Conservation (phyloP, 2,113 vertebrate genomes). For the Apaloderma vittatum region DNA sequence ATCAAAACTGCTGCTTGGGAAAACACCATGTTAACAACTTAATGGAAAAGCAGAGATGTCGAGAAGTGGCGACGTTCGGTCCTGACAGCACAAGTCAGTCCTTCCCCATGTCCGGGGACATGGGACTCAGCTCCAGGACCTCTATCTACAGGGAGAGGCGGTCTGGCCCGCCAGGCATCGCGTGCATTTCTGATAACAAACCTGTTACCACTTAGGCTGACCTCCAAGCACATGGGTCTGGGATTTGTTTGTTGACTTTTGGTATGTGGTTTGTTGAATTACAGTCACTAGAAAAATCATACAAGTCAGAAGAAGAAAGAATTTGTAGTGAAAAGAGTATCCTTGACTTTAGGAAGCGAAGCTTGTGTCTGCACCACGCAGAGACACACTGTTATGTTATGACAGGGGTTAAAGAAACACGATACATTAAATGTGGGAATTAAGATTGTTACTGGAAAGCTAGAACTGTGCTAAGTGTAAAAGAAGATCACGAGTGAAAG, state of each 20-base stretch:
- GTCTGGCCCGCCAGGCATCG: background rate
- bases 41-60: background rate
- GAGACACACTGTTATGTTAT: background rate
- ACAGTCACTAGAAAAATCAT: background rate
- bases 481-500: background rate
- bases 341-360: background rate
- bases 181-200: constrained; percentile 5
- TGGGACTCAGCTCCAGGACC: background rate
- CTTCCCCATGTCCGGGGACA: background rate
- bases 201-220: background rate
- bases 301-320: background rate
- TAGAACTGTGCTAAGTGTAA: background rate
- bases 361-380: background rate
- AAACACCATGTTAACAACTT: background rate
- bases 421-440: background rate
- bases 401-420: background rate
- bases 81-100: background rate
- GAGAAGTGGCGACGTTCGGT: background rate
- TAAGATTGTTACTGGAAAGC: background rate
- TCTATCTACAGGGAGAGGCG: background rate
- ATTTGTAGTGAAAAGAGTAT: background rate
- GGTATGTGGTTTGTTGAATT: background rate
- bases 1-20: background rate
- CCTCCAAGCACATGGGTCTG: background rate
- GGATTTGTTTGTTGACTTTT: background rate